A percentile compares a stretch with the other conserved stretches of the same genome.
These are phyloP conservation scores for Achroia grisella DNA, from an alignment of 1,140 invertebrate genomes.

Conservation along the genomic window DNA sequence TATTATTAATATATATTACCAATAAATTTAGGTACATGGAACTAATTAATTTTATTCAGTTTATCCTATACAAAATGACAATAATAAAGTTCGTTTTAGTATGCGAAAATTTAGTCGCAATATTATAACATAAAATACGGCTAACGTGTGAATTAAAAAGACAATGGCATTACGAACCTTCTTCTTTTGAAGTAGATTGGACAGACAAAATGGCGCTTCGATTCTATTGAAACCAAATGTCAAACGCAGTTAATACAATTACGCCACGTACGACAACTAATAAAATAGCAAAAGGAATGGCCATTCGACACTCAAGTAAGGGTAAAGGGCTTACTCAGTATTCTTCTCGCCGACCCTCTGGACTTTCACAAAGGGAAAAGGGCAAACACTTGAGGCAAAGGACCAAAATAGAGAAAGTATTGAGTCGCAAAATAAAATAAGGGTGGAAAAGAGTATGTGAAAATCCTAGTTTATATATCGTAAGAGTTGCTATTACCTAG, in stretches of 20 bases:
- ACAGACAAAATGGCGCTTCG: no score
- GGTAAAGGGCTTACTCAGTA: slow-evolving; percentile 57
- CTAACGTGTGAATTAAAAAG: no score
- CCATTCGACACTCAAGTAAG: slow-evolving; percentile 46
- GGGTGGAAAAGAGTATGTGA: slow-evolving; percentile 46
- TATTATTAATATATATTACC: no score
- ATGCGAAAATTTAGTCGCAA: no score
- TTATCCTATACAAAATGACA: no score
- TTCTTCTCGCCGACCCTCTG: slow-evolving; percentile 55
- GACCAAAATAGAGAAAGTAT: slow-evolving; percentile 63
- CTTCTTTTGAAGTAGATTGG: no score
- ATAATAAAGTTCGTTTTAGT: no score
- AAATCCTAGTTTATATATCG: slow-evolving; percentile 21
- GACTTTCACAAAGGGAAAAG: slow-evolving; percentile 53
- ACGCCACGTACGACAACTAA: slow-evolving; percentile 57
- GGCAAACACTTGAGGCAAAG: slow-evolving; percentile 51
- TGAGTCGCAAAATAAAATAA: slow-evolving; percentile 72
- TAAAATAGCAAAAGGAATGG: slow-evolving; percentile 61
- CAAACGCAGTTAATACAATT: slow-evolving; percentile 33
- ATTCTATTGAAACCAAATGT: neutral
- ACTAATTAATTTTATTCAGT: no score
- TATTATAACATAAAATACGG: no score
- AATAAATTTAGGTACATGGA: no score
- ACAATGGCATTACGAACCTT: no score
- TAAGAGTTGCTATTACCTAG: slow-evolving; percentile 34